Conservation (phyloP, 2,797 vertebrate genomes). For the Fistularia commersonii region DNA sequence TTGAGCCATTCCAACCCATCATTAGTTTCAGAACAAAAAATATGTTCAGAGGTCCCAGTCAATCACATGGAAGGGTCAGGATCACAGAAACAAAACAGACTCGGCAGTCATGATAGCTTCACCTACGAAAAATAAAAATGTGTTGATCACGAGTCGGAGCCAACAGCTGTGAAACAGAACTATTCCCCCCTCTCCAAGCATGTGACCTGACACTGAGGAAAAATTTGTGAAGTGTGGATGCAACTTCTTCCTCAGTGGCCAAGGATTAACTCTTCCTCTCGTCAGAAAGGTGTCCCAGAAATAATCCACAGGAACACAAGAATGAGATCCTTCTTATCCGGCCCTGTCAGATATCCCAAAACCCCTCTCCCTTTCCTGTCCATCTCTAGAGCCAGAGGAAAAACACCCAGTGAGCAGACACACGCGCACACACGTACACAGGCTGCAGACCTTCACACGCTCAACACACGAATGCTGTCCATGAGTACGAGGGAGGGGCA, state of each 20-base stretch:
- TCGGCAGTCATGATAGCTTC: conserved; percentile 16
- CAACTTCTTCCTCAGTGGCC: conserved; percentile 13
- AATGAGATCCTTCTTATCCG: conserved; percentile 22
- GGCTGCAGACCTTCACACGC: conserved; percentile 35
- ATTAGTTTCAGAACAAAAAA: conserved; percentile 64
- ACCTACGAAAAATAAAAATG: conserved; percentile 24
- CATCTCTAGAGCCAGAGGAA: conserved; percentile 39
- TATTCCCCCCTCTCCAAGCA: conserved; percentile 20
- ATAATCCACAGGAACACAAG: conserved; percentile 18
- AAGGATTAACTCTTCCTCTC: conserved; percentile 20
- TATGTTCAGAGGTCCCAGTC: conserved; percentile 48
- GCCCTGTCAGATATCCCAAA: conserved; percentile 43
- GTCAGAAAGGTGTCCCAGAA: conserved; percentile 30
- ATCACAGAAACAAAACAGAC: conserved; percentile 46
- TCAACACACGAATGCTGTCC: conserved; percentile 33
- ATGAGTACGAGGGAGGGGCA: conserved; percentile 53
- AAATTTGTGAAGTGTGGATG: neutral
- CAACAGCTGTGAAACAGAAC: conserved; percentile 17
- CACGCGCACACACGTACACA: conserved; percentile 37
- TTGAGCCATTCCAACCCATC: conserved; percentile 40
- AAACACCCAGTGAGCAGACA: conserved; percentile 38
- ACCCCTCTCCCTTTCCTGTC: conserved; percentile 55
- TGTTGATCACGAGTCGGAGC: conserved; percentile 11
- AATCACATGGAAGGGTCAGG: conserved; percentile 46
- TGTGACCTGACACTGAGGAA: conserved; percentile 23